phyloP scores from a whole-genome alignment of 2,888 invertebrate species.

The Automeris io region DNA sequence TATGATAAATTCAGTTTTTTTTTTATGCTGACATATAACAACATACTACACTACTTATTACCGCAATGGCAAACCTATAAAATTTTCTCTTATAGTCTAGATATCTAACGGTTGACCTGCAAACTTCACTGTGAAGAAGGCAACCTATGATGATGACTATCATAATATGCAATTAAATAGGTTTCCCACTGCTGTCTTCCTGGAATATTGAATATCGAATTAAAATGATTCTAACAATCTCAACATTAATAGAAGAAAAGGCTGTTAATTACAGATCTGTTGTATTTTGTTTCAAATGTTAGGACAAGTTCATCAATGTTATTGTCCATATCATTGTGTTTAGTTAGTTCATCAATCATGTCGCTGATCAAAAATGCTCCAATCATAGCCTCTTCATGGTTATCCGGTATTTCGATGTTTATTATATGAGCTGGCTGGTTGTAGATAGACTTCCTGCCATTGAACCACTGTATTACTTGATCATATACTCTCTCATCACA shows the following conservation, averaged over 20 bases:
- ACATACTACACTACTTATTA: too few relatives aligned
- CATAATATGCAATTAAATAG: too few relatives aligned
- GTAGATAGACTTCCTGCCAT: slow-evolving; percentile 84
- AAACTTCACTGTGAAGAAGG: too few relatives aligned
- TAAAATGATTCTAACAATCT: too few relatives aligned
- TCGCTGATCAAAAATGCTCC: slow-evolving; percentile 99
- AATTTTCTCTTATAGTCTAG: too few relatives aligned
- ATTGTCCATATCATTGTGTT: slow-evolving; percentile 95
- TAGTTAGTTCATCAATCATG: slow-evolving; percentile 92
- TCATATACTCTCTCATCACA: slow-evolving; percentile 99
- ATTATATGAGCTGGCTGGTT: slow-evolving; percentile 96
- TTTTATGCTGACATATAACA: too few relatives aligned
- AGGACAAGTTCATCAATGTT: slow-evolving; percentile 97
- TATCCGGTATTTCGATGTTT: slow-evolving; percentile 99
- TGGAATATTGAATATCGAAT: too few relatives aligned
- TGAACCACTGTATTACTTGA: slow-evolving; percentile 96
- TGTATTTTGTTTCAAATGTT: slow-evolving; percentile 93
- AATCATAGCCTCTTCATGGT: slow-evolving; percentile 99
- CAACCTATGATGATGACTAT: too few relatives aligned
- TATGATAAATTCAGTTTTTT: too few relatives aligned
- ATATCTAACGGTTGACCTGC: too few relatives aligned
- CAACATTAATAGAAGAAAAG: slow-evolving; percentile 91
- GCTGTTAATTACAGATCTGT: slow-evolving; percentile 92
- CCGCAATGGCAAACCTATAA: too few relatives aligned
- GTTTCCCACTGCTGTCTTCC: too few relatives aligned